These are phyloP conservation scores for Jordanella pulchra DNA, from an alignment of 2,797 vertebrate genomes.

Conservation along the genomic window DNA sequence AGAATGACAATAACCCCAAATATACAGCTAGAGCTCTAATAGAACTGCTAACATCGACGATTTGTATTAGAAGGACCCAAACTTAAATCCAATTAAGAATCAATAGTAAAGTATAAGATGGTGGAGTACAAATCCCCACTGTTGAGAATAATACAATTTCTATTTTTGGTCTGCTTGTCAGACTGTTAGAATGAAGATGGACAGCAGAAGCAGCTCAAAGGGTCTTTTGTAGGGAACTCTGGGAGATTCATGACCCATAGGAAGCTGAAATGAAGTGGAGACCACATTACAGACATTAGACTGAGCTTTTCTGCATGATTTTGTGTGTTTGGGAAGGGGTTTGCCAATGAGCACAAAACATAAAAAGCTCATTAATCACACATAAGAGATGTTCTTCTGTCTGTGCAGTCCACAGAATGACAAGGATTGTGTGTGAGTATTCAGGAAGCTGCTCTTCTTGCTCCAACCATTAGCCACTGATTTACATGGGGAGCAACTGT, in stretches of 20 bases:
- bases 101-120: no score
- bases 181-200: conserved; percentile 34
- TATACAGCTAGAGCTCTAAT: no score
- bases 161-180: conserved; percentile 37
- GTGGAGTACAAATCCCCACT: conserved; percentile 2
- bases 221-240: conserved; percentile 54
- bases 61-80: no score
- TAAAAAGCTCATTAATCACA: conserved; percentile 61
- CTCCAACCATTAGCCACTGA: conserved; percentile 67
- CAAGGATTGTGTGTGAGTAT: conserved; percentile 17
- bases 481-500: conserved; percentile 70
- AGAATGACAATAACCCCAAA: no score
- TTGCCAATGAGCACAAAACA: conserved; percentile 63
- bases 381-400: conserved; percentile 51
- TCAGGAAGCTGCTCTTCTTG: conserved; percentile 34
- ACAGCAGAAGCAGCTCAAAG: conserved; percentile 29
- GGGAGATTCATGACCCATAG: conserved; percentile 58
- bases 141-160: conserved; percentile 34
- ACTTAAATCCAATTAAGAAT: no score
- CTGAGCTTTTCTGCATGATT: conserved; percentile 12
- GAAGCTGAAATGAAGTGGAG: conserved; percentile 34
- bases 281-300: conserved; percentile 51
- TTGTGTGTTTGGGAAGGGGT: conserved; percentile 29
- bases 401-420: conserved; percentile 28
- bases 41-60: no score